Conservation (phyloP, 1,140 invertebrate genomes). For the Vanessa atalanta region DNA sequence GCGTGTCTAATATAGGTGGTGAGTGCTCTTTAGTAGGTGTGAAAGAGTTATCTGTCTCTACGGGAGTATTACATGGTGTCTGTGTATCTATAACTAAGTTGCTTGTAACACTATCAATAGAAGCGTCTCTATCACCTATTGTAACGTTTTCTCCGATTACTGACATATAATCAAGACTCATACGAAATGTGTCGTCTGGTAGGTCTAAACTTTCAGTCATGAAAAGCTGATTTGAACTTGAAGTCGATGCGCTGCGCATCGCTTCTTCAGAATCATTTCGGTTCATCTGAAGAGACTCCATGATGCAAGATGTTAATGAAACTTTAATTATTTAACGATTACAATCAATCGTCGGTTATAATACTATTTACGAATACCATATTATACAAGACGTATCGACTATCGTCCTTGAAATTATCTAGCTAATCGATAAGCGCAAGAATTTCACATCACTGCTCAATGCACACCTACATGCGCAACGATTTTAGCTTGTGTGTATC, state of each 20-base stretch:
- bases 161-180: constrained; percentile 65
- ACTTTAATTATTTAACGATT: constrained; percentile 16
- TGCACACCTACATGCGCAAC: constrained; percentile 63
- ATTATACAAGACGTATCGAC: constrained; percentile 40
- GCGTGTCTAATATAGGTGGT: constrained; percentile 56
- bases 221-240: constrained; percentile 59
- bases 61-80: constrained; percentile 45
- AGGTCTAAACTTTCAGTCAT: constrained; percentile 63
- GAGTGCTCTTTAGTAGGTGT: constrained; percentile 40
- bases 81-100: constrained; percentile 30
- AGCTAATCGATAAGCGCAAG: constrained; percentile 75
- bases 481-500: constrained; percentile 53
- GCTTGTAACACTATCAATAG: constrained; percentile 48
- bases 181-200: constrained; percentile 69
- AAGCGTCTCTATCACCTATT: constrained; percentile 54
- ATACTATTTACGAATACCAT: constrained; percentile 6
- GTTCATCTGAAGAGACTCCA: constrained; percentile 55
- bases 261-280: constrained; percentile 45
- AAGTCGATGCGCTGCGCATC: constrained; percentile 45
- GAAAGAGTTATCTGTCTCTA: constrained; percentile 22
- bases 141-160: constrained; percentile 69
- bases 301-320: constrained; percentile 54
- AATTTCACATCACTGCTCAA: constrained; percentile 71
- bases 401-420: constrained; percentile 75
- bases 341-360: constrained; percentile 7